These are phyloP conservation scores for Cynopterus brachyotis DNA, from an alignment of 2,113 vertebrate genomes.

Conservation along the genomic window DNA sequence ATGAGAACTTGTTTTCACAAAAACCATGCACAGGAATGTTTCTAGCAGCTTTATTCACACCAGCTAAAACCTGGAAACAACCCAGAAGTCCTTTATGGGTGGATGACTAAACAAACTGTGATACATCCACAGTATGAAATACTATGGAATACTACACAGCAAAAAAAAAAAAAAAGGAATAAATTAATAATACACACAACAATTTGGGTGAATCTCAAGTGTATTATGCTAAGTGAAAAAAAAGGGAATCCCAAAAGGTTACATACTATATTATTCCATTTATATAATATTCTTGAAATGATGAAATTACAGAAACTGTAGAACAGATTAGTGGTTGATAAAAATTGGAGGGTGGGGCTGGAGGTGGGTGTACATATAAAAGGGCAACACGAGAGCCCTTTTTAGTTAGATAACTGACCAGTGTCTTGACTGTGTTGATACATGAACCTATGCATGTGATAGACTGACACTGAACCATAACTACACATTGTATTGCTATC, in stretches of 20 bases:
- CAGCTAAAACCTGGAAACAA: constrained; percentile 38
- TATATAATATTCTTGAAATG: constrained; percentile 39
- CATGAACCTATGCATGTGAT: not conserved
- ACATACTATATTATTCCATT: not conserved
- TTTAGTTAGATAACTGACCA: not conserved
- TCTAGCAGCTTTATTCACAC: constrained; percentile 32
- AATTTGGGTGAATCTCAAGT: constrained; percentile 25
- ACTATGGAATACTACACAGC: not conserved
- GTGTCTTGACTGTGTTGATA: not conserved
- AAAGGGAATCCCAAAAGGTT: not conserved
- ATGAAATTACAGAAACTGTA: not conserved
- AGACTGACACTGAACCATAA: not conserved
- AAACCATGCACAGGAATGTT: constrained; percentile 6
- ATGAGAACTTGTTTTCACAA: constrained; percentile 6
- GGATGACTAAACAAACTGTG: not conserved
- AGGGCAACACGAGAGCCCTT: not conserved
- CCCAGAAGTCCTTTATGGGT: not conserved
- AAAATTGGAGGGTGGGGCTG: not conserved
- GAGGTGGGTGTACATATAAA: not conserved
- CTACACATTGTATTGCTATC: not conserved
- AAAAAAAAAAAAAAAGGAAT: not conserved
- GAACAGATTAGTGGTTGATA: constrained; percentile 34
- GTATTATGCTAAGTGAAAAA: not conserved
- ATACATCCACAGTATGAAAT: not conserved
- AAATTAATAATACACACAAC: not conserved